phyloP scores from a whole-genome alignment of 2,888 invertebrate genomes.

The Drosophila colorata region DNA sequence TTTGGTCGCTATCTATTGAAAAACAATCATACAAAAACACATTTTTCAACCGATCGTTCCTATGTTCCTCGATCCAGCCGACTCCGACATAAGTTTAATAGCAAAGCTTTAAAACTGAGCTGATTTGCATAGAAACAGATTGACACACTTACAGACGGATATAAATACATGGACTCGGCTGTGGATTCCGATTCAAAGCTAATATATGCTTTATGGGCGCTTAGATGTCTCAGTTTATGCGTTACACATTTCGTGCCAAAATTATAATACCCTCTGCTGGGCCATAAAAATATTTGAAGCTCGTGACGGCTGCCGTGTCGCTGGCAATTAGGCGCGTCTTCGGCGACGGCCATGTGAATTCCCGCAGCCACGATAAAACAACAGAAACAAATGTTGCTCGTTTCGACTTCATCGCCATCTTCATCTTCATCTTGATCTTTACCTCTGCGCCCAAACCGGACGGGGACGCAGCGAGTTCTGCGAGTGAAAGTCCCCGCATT shows the following conservation, averaged over 20 bases:
- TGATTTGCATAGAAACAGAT: too few species aligned
- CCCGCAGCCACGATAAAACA: conserved; percentile 28
- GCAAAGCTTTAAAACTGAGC: too few species aligned
- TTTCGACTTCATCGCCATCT: conserved; percentile 3
- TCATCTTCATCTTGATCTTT: neutral
- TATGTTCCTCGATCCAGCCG: too few species aligned
- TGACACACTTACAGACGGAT: too few species aligned
- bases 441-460: conserved; percentile 14
- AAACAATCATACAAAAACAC: neutral
- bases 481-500: conserved; percentile 59
- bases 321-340: conserved; percentile 55
- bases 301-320: conserved; percentile 57
- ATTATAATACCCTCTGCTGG: neutral
- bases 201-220: neutral
- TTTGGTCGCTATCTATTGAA: too few species aligned
- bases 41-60: too few species aligned
- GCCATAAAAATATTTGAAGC: conserved; percentile 12
- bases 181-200: too few species aligned
- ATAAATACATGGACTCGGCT: too few species aligned
- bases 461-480: conserved; percentile 25
- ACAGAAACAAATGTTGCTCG: conserved; percentile 19
- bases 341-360: conserved; percentile 48
- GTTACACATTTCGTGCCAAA: neutral
- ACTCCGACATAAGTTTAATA: too few species aligned
- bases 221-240: neutral